These are phyloP conservation scores for Cyrtodaria siliqua DNA, from an alignment of 2,888 invertebrate genomes.

Conservation along the genomic window DNA sequence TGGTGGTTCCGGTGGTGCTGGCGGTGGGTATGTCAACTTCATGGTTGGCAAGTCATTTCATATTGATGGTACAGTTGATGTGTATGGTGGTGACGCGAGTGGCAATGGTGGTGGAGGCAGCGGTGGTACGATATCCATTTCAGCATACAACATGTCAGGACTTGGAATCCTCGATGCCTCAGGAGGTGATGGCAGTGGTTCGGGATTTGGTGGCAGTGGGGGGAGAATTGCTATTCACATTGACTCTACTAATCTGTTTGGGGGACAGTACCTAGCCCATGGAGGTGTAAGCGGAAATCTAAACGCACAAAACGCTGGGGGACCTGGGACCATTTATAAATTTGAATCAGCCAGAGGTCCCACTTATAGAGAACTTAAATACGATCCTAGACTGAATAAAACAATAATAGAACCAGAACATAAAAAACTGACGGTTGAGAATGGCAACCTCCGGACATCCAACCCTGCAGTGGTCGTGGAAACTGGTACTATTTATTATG, in stretches of 20 bases:
- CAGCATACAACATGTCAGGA: slow-evolving; percentile 75
- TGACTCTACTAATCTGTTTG: slow-evolving; percentile 67
- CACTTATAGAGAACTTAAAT: slow-evolving; percentile 77
- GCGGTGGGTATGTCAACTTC: slow-evolving; percentile 73
- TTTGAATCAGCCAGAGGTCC: slow-evolving; percentile 77
- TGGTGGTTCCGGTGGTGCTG: slow-evolving; percentile 63
- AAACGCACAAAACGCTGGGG: slow-evolving; percentile 62
- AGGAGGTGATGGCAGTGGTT: slow-evolving; percentile 69
- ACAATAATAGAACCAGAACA: slow-evolving; percentile 74
- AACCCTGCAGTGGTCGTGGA: slow-evolving; percentile 78
- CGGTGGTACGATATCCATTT: slow-evolving; percentile 73
- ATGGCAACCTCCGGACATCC: slow-evolving; percentile 61
- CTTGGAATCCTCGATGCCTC: slow-evolving; percentile 72
- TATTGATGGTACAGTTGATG: slow-evolving; percentile 71
- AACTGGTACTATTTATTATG: slow-evolving; percentile 66
- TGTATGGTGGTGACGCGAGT: slow-evolving; percentile 60
- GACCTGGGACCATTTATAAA: slow-evolving; percentile 78
- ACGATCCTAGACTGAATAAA: slow-evolving; percentile 71
- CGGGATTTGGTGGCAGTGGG: slow-evolving; percentile 73
- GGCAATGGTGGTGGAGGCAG: slow-evolving; percentile 71
- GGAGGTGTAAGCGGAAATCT: slow-evolving; percentile 64
- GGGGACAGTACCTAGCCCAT: slow-evolving; percentile 68
- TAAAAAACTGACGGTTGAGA: slow-evolving; percentile 71
- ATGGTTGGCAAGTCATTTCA: slow-evolving; percentile 69
- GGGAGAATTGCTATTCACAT: slow-evolving; percentile 75